Percentiles rank a stretch among this genome's conserved stretches.
phyloP scores from a whole-genome alignment of 2,113 vertebrate genomes.

The Mugil cephalus region DNA sequence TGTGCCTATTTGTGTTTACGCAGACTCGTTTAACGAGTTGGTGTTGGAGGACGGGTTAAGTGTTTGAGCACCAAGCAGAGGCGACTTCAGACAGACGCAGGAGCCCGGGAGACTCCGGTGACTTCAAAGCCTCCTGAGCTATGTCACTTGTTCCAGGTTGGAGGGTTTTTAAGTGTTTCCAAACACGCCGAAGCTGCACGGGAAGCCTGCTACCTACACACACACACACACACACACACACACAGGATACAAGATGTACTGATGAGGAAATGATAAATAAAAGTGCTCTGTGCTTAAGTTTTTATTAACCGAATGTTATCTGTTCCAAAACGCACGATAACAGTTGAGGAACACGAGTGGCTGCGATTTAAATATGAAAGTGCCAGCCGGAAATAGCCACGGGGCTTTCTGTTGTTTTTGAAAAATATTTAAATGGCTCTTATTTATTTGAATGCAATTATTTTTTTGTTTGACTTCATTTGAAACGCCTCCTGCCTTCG shows the following conservation, averaged over 20 bases:
- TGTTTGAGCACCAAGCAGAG: slow-evolving; percentile 53
- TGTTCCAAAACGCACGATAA: slow-evolving; percentile 1
- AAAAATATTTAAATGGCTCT: neutral
- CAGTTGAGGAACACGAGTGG: slow-evolving; percentile 14
- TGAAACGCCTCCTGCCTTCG: too few relatives aligned
- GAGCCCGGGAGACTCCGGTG: slow-evolving; percentile 38
- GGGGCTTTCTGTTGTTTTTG: neutral
- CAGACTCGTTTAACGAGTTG: slow-evolving; percentile 52
- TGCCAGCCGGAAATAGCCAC: neutral
- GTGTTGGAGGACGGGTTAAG: slow-evolving; percentile 49
- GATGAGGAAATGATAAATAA: slow-evolving; percentile 67
- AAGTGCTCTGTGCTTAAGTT: slow-evolving; percentile 51
- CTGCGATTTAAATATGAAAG: slow-evolving; percentile 21
- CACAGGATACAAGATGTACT: slow-evolving; percentile 55
- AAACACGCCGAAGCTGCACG: slow-evolving; percentile 69
- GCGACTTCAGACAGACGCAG: slow-evolving; percentile 41
- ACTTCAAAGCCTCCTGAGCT: slow-evolving; percentile 72
- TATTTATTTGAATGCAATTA: neutral
- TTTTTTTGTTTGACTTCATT: neutral
- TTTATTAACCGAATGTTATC: slow-evolving; percentile 19
- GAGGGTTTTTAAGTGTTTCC: slow-evolving; percentile 77
- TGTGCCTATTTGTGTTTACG: slow-evolving; percentile 66
- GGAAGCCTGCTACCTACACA: slow-evolving; percentile 52
- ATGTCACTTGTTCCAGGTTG: slow-evolving; percentile 63
- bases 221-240: neutral